phyloP scores from a whole-genome alignment of 1,140 invertebrate genomes.

The Drosophila truncata region DNA sequence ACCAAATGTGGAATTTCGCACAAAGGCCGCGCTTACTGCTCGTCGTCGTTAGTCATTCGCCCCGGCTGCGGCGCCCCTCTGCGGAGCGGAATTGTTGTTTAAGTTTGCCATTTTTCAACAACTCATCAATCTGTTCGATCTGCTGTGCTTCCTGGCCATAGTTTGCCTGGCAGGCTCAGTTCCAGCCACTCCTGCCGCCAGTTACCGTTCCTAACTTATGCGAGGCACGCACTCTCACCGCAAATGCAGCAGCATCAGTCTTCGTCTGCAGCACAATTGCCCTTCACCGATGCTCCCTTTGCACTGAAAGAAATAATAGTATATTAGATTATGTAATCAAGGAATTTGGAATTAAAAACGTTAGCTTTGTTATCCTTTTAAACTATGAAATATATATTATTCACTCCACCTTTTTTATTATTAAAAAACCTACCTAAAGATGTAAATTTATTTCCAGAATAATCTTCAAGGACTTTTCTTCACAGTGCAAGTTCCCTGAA shows the following conservation, averaged over 20 bases:
- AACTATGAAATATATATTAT: not conserved
- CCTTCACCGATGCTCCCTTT: not conserved
- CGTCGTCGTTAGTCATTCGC: slow-evolving; percentile 58
- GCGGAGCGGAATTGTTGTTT: slow-evolving; percentile 59
- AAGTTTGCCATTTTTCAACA: slow-evolving; percentile 83
- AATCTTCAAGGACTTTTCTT: not conserved
- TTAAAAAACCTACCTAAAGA: not conserved
- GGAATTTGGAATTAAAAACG: too few species aligned
- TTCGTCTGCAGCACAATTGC: slow-evolving; percentile 63
- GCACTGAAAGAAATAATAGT: slow-evolving; percentile 3
- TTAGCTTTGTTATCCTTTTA: not conserved
- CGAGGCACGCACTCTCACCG: slow-evolving; percentile 78
- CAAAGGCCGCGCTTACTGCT: slow-evolving; percentile 22
- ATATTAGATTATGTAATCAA: too few species aligned
- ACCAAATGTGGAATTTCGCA: slow-evolving; percentile 31
- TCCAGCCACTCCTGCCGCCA: slow-evolving; percentile 30
- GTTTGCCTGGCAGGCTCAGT: slow-evolving; percentile 50
- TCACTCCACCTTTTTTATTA: too few species aligned
- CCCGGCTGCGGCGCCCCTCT: slow-evolving; percentile 26
- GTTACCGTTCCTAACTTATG: slow-evolving; percentile 71
- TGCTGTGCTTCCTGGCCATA: slow-evolving; percentile 44
- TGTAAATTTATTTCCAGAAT: too few species aligned
- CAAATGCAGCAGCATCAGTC: slow-evolving; percentile 82
- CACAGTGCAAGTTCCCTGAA: slow-evolving; percentile 16
- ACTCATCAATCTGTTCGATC: slow-evolving; percentile 80